phyloP scores from a whole-genome alignment of 2,113 vertebrate genomes.

The Rhabdornis inornatus region DNA sequence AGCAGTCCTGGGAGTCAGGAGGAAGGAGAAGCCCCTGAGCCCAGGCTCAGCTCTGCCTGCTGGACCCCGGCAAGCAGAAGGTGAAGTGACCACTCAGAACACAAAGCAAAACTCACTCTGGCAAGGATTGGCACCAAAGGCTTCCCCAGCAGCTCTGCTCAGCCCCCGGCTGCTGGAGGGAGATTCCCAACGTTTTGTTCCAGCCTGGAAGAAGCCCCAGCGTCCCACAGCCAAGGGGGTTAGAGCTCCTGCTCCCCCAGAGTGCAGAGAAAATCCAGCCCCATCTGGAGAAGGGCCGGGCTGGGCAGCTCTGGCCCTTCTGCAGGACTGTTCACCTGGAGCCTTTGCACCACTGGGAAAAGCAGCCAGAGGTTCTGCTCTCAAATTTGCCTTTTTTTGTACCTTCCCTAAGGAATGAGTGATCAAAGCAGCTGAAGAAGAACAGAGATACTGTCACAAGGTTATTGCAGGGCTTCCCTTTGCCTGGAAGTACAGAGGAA shows the following conservation, averaged over 20 bases:
- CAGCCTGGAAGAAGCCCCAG: background rate
- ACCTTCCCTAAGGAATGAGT: background rate
- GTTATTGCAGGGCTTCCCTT: background rate
- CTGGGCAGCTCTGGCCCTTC: background rate
- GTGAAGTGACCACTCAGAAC: background rate
- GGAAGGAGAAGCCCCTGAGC: conserved; percentile 19
- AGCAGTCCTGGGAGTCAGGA: background rate
- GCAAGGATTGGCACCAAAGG: background rate
- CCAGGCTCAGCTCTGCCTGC: conserved; percentile 6
- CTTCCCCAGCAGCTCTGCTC: background rate
- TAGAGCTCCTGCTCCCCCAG: background rate
- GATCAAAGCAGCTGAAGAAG: background rate
- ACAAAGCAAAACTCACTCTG: background rate
- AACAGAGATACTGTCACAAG: background rate
- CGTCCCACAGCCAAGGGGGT: background rate
- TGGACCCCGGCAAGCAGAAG: background rate
- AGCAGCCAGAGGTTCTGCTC: background rate
- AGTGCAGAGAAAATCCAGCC: background rate
- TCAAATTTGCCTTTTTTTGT: background rate
- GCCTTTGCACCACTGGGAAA: background rate
- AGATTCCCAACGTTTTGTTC: background rate
- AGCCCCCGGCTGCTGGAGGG: background rate
- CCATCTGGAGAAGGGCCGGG: background rate
- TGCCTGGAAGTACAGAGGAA: background rate
- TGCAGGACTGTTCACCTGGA: background rate